A percentile compares a stretch with the other conserved stretches of the same genome.
Evolutionary conservation across 2,113 vertebrate species (phyloP).

Genomic region (Ovibos moschatus): DNA sequence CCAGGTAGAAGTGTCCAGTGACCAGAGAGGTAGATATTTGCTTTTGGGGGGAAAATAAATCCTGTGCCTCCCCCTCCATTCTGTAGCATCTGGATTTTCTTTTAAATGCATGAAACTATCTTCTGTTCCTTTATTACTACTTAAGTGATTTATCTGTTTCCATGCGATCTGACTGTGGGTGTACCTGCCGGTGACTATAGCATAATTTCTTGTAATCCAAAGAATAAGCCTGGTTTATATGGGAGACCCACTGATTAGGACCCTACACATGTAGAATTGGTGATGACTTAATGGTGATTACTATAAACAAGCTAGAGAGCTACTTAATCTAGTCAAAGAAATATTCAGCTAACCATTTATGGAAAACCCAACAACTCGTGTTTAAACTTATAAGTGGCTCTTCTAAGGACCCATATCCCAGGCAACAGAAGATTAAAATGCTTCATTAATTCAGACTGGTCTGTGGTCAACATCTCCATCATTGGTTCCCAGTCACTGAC

Average conservation of each 20-base stretch:
- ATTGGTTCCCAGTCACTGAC: not conserved
- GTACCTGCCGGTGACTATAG: not conserved
- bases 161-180: not conserved
- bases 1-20: not conserved
- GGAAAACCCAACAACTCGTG: not conserved
- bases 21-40: not conserved
- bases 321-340: not conserved
- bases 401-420: not conserved
- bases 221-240: not conserved
- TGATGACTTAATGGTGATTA: not conserved
- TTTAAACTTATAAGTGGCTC: not conserved
- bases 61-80: not conserved
- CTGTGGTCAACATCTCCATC: not conserved
- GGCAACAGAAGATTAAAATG: not conserved
- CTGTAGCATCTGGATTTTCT: not conserved
- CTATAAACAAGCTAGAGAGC: not conserved
- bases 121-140: not conserved
- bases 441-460: not conserved
- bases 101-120: not conserved
- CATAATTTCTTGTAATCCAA: slow-evolving; percentile 4
- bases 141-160: not conserved
- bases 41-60: not conserved
- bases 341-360: not conserved
- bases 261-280: not conserved
- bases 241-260: not conserved